Evolutionary conservation across 2,113 vertebrate species (phyloP).

Genomic region (Urocynchramus pylzowi): DNA sequence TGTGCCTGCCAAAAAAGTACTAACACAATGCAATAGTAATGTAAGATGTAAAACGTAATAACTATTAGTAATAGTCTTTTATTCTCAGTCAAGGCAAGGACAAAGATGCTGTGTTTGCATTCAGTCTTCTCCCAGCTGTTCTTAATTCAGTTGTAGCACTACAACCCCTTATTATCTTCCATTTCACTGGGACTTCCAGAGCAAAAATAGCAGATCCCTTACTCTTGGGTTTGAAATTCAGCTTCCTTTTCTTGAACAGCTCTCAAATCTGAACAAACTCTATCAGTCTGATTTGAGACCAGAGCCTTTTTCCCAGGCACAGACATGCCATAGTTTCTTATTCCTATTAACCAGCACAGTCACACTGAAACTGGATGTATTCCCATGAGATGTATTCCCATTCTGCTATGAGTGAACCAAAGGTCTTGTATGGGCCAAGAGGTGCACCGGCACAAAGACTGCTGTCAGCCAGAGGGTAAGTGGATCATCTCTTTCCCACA

Average conservation of each 20-base stretch:
- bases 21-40: not conserved
- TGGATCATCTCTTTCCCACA: not conserved
- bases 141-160: not conserved
- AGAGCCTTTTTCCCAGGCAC: not conserved
- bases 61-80: not conserved
- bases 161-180: not conserved
- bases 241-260: not conserved
- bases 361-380: not conserved
- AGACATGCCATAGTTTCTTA: not conserved
- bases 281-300: not conserved
- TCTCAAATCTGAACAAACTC: not conserved
- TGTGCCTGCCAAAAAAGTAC: not conserved
- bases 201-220: not conserved
- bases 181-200: not conserved
- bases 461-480: not conserved
- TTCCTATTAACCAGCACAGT: not conserved
- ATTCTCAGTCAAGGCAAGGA: not conserved
- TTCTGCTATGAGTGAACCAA: not conserved
- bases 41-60: not conserved
- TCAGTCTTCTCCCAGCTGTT: not conserved
- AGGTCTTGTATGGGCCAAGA: not conserved
- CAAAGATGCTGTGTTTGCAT: accelerated
- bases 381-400: not conserved
- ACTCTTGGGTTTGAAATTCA: not conserved
- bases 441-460: not conserved